Evolutionary conservation across 2,888 invertebrate species (phyloP), one percentile per base, ranked within the genome.

Genomic region (Lagria hirta): DNA sequence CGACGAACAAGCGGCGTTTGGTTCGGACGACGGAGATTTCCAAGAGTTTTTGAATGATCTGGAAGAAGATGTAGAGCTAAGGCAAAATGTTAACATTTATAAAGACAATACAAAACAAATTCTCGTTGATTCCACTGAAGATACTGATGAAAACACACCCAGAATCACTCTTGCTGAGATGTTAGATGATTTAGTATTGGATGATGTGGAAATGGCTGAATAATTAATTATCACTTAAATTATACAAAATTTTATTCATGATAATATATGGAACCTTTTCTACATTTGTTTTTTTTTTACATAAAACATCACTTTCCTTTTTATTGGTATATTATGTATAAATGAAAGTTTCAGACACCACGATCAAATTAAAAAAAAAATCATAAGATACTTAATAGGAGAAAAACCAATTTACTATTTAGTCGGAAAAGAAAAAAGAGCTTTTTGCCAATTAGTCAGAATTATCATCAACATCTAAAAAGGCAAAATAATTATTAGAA

Each of bases 31-130:
- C 53, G 77, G 90, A 59, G 96, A 97, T 60, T 97, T 91, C 73
- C 84, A 87, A 58, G 96, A 96, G 57, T 99, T 99, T 75, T 75
- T 98, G 72, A 94, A 98, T 59, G 99, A 99, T 66, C 74, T 99
- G 51, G 99, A 99, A 71, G 98, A 99, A 71, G 96, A 99, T 72
- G 84, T 85, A 2, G 81, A 83, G 7, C 79, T 91, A 63, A 80
- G 99, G 40, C 88, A 92, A 66, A 88, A 94, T 66, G 82, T 99
- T 32, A 97, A 97, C 68, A 96, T 99, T 51, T 99, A 92, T 73
- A 83, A 83, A 60, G 82, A 83, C 61, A 66, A 64, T 2, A 73
- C 64, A 34, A 78, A 73, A 61, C 66, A 61, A 49, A 72, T 79
- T 42, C 74, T 79, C 17, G 74, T 79, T 1, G 84, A 86, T 64